Base-by-base conservation (phyloP, 2,888 invertebrate genomes). In the Apodemia mormo region DNA sequence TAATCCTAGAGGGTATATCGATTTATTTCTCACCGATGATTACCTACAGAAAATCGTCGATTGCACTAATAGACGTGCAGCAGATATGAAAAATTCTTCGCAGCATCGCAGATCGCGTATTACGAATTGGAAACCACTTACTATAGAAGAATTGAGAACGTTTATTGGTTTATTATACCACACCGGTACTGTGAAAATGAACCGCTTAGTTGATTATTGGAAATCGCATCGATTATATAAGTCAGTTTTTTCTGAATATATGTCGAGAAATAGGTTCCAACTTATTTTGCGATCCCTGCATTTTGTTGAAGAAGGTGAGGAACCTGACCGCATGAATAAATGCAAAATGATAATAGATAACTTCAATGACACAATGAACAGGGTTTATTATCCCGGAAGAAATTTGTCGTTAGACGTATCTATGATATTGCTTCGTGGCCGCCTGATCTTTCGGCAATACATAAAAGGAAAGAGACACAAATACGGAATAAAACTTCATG, bases 281-380 rank as follows among this genome's bases (percentile, higher is more conserved):
- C 52, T 54, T 54, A 54, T 33, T 54, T 54, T 54, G n/a, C n/a
- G 52, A n/a, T 54, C n/a, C n/a, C 52, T 54, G 6, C 52, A 54
- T 54, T 54, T 54, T 54, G 52, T 54, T 54, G 52, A 54, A 7
- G 1, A 54, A 54, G 12, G 2, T 6, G n/a, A n/a, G n/a, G 52
- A 14, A 6, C n/a, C n/a, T n/a, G n/a, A 54, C n/a, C 14, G n/a
- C 52, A 14, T 54, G 52, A 3, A 7, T 54, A 54, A 54, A 4
- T 54, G 52, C 52, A 54, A 54, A 7, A n/a, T 54, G n/a, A n/a
- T 54, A 54, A n/a, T 54, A 6, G 52, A 54, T 4, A 54, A 54
- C n/a, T 54, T 54, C n/a, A 54, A 54, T n/a, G n/a, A 54, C n/a
- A n/a, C n/a, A 4, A 54, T 54, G 52, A n/a, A 54, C 5, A n/a